Base-by-base conservation (phyloP, 2,797 vertebrate genomes). In the Sciaenops ocellatus region DNA sequence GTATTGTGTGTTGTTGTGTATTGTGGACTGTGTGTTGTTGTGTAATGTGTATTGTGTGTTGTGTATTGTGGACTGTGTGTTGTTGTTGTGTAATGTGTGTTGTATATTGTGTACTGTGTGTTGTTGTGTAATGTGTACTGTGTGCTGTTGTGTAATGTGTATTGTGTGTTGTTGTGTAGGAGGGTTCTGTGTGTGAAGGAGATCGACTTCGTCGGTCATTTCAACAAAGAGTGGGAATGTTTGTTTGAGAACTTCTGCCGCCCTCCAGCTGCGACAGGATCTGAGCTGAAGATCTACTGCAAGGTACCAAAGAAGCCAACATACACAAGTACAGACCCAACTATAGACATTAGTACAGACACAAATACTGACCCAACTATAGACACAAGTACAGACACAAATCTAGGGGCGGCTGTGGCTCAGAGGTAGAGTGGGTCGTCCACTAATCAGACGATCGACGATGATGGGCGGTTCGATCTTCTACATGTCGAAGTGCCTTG, bases 151-250 rank as follows among this genome's bases (percentile, higher is more conserved):
- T 26, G 0, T 34, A 34, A 34, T 78, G 20, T 6, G 61, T 28
- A n/a, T 15, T 13, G 47, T 73, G 3, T 34, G 2, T 22, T 83
- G 66, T 52, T 28, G 16, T 76, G 56, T 44, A 99, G 98, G 95
- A 96, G 98, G 81, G 96, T 99, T 11, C 80, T 99, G 69, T 96
- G 89, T 84, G 71, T 99, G 64, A 99, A 97, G 87, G 97, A 99
- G 92, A 93, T 98, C 20, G 97, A 99, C 87, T 96, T 99, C 72
- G 90, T 99, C 3, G 95, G 96, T 28, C 97, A 98, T 75, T 95
- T 97, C 85, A 97, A 85, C 66, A 93, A 94, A 86, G 98, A 99
- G 65, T 99, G 98, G 98, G 95, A 98, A 73, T 96, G 95, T 88
- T 81, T 93, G 30, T 97, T 96, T 86, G 96, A 99, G 87, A 95